Percentiles rank a stretch among this genome's conserved stretches.
phyloP scores from a whole-genome alignment of 2,113 vertebrate species.

The Danionella cerebrum region DNA sequence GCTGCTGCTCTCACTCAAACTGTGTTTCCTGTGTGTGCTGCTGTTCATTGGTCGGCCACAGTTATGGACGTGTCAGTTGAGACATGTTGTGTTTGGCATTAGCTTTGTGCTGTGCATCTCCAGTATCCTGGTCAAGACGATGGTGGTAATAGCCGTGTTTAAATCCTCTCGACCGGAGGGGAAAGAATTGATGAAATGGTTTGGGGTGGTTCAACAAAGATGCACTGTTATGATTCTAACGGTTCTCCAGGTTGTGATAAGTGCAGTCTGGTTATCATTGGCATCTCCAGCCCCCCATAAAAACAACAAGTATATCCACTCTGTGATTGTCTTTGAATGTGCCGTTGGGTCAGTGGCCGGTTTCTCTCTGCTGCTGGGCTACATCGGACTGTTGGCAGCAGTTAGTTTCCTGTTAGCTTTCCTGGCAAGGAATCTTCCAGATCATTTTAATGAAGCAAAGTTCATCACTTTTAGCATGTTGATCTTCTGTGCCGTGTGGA shows the following conservation, averaged over 20 bases:
- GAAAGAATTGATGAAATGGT: conserved; percentile 49
- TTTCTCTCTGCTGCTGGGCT: conserved; percentile 49
- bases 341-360: conserved; percentile 49
- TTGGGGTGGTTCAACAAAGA: conserved; percentile 58
- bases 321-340: conserved; percentile 57
- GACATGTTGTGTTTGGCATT: conserved; percentile 65
- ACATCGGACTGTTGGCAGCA: conserved; percentile 54
- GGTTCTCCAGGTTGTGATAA: conserved; percentile 49
- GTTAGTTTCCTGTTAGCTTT: conserved; percentile 60
- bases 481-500: conserved; percentile 63
- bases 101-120: conserved; percentile 64
- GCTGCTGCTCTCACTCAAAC: conserved; percentile 58
- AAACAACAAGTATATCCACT: conserved; percentile 46
- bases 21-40: conserved; percentile 66
- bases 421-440: conserved; percentile 57
- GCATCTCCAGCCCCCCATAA: conserved; percentile 45
- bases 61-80: conserved; percentile 59
- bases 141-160: conserved; percentile 64
- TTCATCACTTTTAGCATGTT: conserved; percentile 63
- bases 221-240: conserved; percentile 50
- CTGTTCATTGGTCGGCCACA: conserved; percentile 60
- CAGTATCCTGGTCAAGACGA: conserved; percentile 63
- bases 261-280: conserved; percentile 48
- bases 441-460: conserved; percentile 58
- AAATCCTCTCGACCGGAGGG: conserved; percentile 51